A percentile compares a stretch with the other conserved stretches of the same genome.
These are phyloP conservation scores for Pachypsylla venusta DNA, from an alignment of 1,140 invertebrate genomes.

Conservation along the genomic window DNA sequence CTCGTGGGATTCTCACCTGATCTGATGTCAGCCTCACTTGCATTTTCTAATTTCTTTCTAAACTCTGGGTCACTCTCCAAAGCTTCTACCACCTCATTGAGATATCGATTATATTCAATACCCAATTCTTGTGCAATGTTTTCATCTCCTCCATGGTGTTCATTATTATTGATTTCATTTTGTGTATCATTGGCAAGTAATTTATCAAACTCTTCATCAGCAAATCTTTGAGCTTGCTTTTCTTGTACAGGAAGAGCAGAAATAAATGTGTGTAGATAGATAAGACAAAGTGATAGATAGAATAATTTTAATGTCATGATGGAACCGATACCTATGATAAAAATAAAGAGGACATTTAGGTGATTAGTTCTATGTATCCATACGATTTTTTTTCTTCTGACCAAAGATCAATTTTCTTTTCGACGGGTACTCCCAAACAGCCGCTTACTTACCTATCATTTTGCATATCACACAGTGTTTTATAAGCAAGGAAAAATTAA, in stretches of 20 bases:
- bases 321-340: no score
- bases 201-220: slow-evolving; percentile 6
- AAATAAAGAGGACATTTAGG: no score
- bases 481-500: no score
- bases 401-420: no score
- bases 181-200: neutral
- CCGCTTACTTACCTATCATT: no score
- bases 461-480: no score
- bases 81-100: slow-evolving; percentile 69
- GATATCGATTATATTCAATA: slow-evolving; percentile 70
- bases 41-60: slow-evolving; percentile 61
- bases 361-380: no score
- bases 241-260: neutral
- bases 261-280: neutral
- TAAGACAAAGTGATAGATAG: neutral
- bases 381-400: no score
- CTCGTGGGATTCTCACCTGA: slow-evolving; percentile 32
- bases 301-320: neutral
- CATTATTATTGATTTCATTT: slow-evolving; percentile 8
- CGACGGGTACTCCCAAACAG: no score
- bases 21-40: slow-evolving; percentile 58
- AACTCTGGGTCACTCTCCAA: slow-evolving; percentile 74
- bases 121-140: slow-evolving; percentile 24
- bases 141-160: neutral
- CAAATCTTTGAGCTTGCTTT: neutral